phyloP scores from a whole-genome alignment of 2,113 vertebrate species.

The Recurvirostra avosetta region DNA sequence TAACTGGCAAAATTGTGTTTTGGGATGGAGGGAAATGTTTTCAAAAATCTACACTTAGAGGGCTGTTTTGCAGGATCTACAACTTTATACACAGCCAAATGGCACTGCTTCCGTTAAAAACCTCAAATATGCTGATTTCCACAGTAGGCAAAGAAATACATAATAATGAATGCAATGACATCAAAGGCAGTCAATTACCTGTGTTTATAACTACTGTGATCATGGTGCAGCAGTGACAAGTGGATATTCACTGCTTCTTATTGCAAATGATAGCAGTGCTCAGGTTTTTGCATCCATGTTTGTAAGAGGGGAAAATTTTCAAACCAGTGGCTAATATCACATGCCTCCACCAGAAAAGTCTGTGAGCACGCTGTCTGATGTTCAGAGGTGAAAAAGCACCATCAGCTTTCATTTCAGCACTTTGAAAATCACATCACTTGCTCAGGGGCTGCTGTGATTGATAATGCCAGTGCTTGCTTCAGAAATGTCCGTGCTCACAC shows the following conservation, averaged over 20 bases:
- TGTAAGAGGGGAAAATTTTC: not conserved
- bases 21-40: not conserved
- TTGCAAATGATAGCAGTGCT: not conserved
- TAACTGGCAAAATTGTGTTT: not conserved
- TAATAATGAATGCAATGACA: not conserved
- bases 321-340: not conserved
- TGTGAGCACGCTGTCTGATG: not conserved
- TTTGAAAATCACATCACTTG: slow-evolving; percentile 31
- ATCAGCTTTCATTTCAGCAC: slow-evolving; percentile 3
- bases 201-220: not conserved
- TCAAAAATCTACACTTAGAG: not conserved
- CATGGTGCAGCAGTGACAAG: not conserved
- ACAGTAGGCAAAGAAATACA: not conserved
- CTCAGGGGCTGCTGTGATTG: not conserved
- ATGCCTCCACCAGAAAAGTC: not conserved
- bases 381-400: slow-evolving; percentile 14
- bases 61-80: not conserved
- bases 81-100: not conserved
- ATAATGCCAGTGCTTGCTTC: not conserved
- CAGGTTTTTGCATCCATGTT: not conserved
- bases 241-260: not conserved
- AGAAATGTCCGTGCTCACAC: not conserved
- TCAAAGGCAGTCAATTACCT: not conserved
- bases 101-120: not conserved
- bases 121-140: not conserved